Conservation (phyloP, 2,888 invertebrate genomes). For the Zhuqinia jingwanae region DNA sequence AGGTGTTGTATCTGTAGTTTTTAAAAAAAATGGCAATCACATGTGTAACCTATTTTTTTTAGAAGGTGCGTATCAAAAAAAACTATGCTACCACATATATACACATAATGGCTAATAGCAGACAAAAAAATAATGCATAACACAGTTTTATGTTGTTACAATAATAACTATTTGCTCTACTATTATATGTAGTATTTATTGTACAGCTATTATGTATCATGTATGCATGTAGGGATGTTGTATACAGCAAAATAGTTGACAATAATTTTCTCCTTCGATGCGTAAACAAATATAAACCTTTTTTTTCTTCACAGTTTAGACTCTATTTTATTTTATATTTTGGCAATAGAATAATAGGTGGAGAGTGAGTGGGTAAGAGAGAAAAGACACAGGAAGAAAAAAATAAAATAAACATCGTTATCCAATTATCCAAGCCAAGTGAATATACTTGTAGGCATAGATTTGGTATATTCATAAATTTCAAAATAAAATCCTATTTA, state of each 20-base stretch:
- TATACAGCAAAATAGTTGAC: conserved; percentile 27
- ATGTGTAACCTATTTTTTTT: conserved; percentile 63
- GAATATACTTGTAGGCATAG: background rate
- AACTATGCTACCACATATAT: conserved; percentile 1
- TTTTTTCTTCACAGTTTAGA: background rate
- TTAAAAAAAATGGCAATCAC: conserved; percentile 49
- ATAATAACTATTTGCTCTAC: background rate
- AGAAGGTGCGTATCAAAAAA: conserved; percentile 32
- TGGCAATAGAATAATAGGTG: background rate
- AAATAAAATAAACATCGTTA: conserved; percentile 56
- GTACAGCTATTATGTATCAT: conserved; percentile 4
- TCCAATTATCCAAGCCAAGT: conserved; percentile 47
- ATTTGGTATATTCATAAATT: background rate
- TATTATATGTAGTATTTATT: background rate
- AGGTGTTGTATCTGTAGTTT: background rate
- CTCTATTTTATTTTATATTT: background rate
- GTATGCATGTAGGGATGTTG: too few species aligned
- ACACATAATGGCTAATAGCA: background rate
- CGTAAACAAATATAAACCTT: conserved; percentile 29
- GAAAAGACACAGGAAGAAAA: conserved; percentile 31
- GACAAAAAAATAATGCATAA: conserved; percentile 1
- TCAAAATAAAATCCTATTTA: background rate
- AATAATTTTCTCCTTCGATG: conserved; percentile 37
- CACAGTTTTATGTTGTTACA: too few species aligned
- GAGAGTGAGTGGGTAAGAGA: too few species aligned